These are phyloP conservation scores for Pelosia muscerda DNA, from an alignment of 2,888 invertebrate genomes.

Conservation along the genomic window DNA sequence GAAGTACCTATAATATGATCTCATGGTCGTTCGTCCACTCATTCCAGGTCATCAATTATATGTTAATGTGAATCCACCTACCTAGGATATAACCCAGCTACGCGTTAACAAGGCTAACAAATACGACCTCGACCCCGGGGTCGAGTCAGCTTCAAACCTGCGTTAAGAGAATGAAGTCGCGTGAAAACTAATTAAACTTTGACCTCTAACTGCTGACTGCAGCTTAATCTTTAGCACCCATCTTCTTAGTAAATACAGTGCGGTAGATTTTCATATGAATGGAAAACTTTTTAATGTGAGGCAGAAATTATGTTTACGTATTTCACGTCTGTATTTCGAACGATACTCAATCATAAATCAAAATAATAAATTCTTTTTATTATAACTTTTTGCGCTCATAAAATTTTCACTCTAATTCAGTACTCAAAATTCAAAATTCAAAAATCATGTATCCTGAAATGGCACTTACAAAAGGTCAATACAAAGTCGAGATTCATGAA, in stretches of 20 bases:
- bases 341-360: no score
- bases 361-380: no score
- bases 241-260: conserved; percentile 45
- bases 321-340: no score
- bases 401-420: no score
- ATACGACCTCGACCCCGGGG: conserved; percentile 68
- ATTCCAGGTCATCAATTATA: not conserved
- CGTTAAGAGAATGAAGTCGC: conserved; percentile 66
- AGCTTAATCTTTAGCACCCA: conserved; percentile 41
- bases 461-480: no score
- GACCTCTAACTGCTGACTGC: conserved; percentile 58
- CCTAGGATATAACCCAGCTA: conserved; percentile 31
- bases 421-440: no score
- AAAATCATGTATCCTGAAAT: no score
- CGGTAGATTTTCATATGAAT: conserved; percentile 34
- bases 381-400: no score
- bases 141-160: conserved; percentile 50
- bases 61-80: not conserved
- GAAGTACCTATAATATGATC: not conserved
- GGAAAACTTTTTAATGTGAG: conserved; percentile 40
- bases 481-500: no score
- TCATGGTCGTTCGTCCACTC: not conserved
- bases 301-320: not conserved
- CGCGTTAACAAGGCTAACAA: conserved; percentile 72
- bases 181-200: conserved; percentile 78